These are phyloP conservation scores for Florisuga fusca DNA, from an alignment of 2,797 vertebrate genomes.

Conservation along the genomic window DNA sequence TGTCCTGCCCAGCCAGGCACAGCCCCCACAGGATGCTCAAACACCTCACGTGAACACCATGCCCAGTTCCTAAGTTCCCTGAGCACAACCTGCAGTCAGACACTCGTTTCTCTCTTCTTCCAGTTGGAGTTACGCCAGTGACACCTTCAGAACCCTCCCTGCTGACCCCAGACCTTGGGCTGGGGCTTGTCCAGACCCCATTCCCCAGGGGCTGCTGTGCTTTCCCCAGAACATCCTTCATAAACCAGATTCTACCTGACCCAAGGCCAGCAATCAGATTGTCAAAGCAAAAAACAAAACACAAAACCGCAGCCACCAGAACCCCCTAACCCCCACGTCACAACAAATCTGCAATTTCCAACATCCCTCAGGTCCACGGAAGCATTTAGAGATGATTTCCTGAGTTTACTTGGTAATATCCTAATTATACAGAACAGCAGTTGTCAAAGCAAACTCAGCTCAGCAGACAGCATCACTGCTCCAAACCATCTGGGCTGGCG, in stretches of 20 bases:
- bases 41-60: not conserved
- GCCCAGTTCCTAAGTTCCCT: not conserved
- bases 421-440: constrained; percentile 16
- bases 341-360: constrained; percentile 16
- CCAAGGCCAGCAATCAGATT: not conserved
- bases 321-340: not conserved
- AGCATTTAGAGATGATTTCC: constrained; percentile 35
- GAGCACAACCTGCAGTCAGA: not conserved
- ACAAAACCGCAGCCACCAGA: not conserved
- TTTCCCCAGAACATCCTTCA: not conserved
- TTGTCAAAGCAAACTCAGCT: not conserved
- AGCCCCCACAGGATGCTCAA: not conserved
- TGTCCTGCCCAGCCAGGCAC: not conserved
- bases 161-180: not conserved
- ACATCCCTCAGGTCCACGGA: not conserved
- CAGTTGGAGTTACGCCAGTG: not conserved
- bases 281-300: not conserved
- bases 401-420: not conserved
- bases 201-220: not conserved
- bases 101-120: not conserved
- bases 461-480: not conserved
- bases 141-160: not conserved
- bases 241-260: not conserved
- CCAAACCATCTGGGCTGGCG: not conserved
- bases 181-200: not conserved